A percentile compares a stretch with the other conserved stretches of the same genome.
phyloP scores from a whole-genome alignment of 2,888 invertebrate species.

The Drosophila demipolita region DNA sequence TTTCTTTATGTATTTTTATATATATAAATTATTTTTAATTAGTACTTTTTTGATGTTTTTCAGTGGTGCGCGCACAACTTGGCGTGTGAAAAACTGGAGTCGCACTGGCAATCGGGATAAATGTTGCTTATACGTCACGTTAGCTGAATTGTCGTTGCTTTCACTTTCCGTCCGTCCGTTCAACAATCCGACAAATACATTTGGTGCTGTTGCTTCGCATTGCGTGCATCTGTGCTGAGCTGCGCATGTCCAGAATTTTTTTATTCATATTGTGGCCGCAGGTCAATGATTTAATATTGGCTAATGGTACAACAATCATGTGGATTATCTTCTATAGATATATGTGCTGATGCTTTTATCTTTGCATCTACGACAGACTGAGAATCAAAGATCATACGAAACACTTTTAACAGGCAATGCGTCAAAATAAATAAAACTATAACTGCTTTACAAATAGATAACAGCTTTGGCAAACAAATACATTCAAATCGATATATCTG shows the following conservation, averaged over 20 bases:
- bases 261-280: slow-evolving; percentile 33
- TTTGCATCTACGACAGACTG: slow-evolving; percentile 28
- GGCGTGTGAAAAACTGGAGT: slow-evolving; percentile 71
- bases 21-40: slow-evolving; percentile 15
- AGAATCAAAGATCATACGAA: background rate
- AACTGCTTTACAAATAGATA: slow-evolving; percentile 19
- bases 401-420: slow-evolving; percentile 12
- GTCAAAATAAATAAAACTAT: slow-evolving; percentile 19
- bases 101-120: slow-evolving; percentile 58
- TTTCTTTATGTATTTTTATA: slow-evolving; percentile 21
- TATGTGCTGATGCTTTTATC: slow-evolving; percentile 1
- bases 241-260: slow-evolving; percentile 68
- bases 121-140: slow-evolving; percentile 74
- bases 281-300: slow-evolving; percentile 38
- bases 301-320: slow-evolving; percentile 13
- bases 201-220: slow-evolving; percentile 69
- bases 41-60: slow-evolving; percentile 21
- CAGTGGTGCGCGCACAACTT: slow-evolving; percentile 59
- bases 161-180: slow-evolving; percentile 35
- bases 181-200: slow-evolving; percentile 24
- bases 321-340: background rate
- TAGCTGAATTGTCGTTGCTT: slow-evolving; percentile 61
- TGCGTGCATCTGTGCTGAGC: slow-evolving; percentile 48
- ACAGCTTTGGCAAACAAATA: slow-evolving; percentile 17
- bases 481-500: slow-evolving; percentile 13